Evolutionary conservation across 2,888 invertebrate species (phyloP), one percentile per base, ranked within the genome.

Genomic region (Nymphalis c-album): DNA sequence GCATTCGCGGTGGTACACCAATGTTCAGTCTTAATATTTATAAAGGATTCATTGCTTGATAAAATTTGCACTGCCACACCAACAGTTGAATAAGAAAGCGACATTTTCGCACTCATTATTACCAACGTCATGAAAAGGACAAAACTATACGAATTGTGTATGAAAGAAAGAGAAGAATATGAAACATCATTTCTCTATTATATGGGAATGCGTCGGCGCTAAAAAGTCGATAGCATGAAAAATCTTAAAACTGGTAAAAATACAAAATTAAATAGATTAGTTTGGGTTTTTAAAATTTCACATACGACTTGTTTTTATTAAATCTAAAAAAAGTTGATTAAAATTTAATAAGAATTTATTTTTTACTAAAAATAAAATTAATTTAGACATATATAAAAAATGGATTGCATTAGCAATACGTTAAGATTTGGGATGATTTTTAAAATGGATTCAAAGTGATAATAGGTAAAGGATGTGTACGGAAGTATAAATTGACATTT

Each of bases 401-500:
- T 51, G 3, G 2, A 13, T 13, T 13, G 40, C 8, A 13, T 10
- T 40, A 40, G 40, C 40, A 40, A 40, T 40, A 40, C 10, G 40
- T 40, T 13, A 8, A 13, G 40, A 60, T 20, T 51, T 47, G 26
- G 17, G 26, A 5, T 8, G 17, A 40, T 40, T 46, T 48, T 50
- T 40, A 51, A 55, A 47, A 55, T 17, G 61, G 55, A 13, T 57
- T 57, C 31, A n/a, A 57, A 4, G 2, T 57, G n/a, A 68, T 63
- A 57, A 58, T 26, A 60, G 40, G 55, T 22, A 64, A 66, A 48
- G 64, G 64, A 73, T 75, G 77, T 20, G 45, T 74, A 74, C 73
- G 87, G 87, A 89, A 88, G 88, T 84, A 83, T 82, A 76, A 91
- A 90, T 91, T 91, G 90, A 90, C 90, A 79, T 81, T 74, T 89